Evolutionary conservation across 2,888 invertebrate genomes (phyloP), one percentile per base, ranked within the genome.

Genomic region (Phania funesta): DNA sequence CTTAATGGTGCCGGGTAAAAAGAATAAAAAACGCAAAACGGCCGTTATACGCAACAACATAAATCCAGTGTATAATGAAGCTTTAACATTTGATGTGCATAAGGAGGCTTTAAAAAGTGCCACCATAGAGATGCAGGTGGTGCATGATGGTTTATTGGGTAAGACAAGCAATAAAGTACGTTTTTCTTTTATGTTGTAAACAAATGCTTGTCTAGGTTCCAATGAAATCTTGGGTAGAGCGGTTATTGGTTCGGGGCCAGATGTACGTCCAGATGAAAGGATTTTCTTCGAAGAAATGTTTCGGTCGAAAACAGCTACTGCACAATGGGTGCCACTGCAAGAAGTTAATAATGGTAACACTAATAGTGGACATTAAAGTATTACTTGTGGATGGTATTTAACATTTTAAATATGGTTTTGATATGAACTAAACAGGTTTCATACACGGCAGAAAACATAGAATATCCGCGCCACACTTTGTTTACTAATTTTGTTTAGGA

Each of bases 21-120:
- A 97, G 79, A 95, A 98, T 86, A 97, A 97, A 92, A 98, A 98
- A 92, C 96, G 97, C 91, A 98, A 98, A 91, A 98, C 98, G 0
- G 95, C 96, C 0, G 97, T 98, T 0, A 96, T 96, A 90, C 95
- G 96, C 88, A 96, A 95, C 86, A 97, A 96, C 0, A 92, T 98
- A 0, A 95, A 94, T 88, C 98, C 98, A 0, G 95, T 98, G 0
- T 98, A 97, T 92, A 98, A 98, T 89, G 98, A 98, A 90, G 97
- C 97, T 0, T 92, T 98, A 83, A 96, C 97, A 9, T 98, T 98
- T 89, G 98, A 98, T 88, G 94, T 98, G 13, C 96, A 97, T 87
- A 92, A 92, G 79, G 93, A 94, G 50, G 90, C 91, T 64, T 89
- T 94, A 16, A 92, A 92, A 78, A 92, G 91, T 83, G 92, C 93